Evolutionary conservation across 92 coral and sea anemone species (phyloP).

Genomic region (Ricordea florida): DNA sequence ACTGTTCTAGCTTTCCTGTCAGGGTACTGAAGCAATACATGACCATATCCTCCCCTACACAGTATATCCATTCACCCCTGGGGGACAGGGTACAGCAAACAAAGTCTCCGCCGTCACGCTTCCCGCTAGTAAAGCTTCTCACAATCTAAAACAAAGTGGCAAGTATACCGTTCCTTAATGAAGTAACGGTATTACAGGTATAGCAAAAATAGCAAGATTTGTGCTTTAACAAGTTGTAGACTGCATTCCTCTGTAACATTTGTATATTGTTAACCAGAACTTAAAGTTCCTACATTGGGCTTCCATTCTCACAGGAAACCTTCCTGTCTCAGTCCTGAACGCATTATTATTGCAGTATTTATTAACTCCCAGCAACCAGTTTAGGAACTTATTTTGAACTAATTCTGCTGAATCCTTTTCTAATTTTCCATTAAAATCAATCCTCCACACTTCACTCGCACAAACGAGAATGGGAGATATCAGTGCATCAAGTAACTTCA

Average conservation of each 20-base stretch:
- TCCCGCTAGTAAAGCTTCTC: slow-evolving; percentile 98
- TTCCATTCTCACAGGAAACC: too few species aligned
- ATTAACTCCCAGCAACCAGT: slow-evolving; percentile 35
- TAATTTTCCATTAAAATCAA: slow-evolving; percentile 20
- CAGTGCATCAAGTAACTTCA: slow-evolving; percentile 11
- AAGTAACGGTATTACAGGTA: too few species aligned
- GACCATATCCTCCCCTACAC: slow-evolving; percentile 98
- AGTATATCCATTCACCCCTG: slow-evolving; percentile 98
- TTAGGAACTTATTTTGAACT: slow-evolving; percentile 30
- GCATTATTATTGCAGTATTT: slow-evolving; percentile 34
- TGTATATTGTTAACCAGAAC: slow-evolving; percentile 21
- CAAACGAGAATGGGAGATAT: too few species aligned
- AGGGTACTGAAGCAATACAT: slow-evolving; percentile 94
- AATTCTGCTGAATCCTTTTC: slow-evolving; percentile 28
- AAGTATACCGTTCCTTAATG: too few species aligned
- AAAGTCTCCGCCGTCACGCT: slow-evolving; percentile 96
- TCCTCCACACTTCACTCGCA: slow-evolving; percentile 19
- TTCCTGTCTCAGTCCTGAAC: slow-evolving; percentile 27
- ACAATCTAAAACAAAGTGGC: slow-evolving; percentile 68
- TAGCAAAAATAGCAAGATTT: too few species aligned
- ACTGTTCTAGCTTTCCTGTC: slow-evolving; percentile 98
- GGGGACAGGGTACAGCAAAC: slow-evolving; percentile 88
- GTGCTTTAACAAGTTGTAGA: too few species aligned
- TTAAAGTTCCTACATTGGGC: slow-evolving; percentile 20
- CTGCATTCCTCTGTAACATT: too few species aligned